Percentiles rank a stretch among this genome's conserved stretches.
Conservation (phyloP, 2,113 vertebrate species). For the Catagonus wagneri region DNA sequence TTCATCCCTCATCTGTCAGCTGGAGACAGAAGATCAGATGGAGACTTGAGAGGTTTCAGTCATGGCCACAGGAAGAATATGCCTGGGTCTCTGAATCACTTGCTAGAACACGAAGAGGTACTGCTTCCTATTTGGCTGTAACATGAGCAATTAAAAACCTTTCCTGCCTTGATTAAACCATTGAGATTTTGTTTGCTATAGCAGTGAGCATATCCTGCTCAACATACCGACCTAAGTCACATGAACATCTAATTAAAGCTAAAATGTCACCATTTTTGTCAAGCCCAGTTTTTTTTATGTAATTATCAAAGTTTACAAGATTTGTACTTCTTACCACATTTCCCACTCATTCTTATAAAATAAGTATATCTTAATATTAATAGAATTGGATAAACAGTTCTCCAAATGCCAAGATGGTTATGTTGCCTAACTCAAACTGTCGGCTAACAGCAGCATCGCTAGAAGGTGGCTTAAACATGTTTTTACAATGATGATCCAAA, state of each 20-base stretch:
- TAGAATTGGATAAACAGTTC: not conserved
- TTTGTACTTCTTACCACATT: not conserved
- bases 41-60: not conserved
- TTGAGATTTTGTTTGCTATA: not conserved
- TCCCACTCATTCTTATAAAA: not conserved
- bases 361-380: not conserved
- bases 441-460: not conserved
- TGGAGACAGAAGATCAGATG: not conserved
- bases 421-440: not conserved
- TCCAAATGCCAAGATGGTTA: not conserved
- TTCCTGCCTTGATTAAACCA: not conserved
- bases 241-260: not conserved
- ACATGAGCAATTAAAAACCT: not conserved
- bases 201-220: not conserved
- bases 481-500: not conserved
- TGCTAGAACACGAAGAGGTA: not conserved
- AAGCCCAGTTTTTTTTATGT: not conserved
- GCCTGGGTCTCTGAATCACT: not conserved
- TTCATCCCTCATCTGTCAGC: not conserved
- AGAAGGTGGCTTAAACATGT: not conserved
- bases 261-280: not conserved
- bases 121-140: not conserved
- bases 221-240: not conserved
- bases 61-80: not conserved
- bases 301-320: not conserved